Conservation (phyloP, 2,888 invertebrate species). For the Cataglyphis cursor region DNA sequence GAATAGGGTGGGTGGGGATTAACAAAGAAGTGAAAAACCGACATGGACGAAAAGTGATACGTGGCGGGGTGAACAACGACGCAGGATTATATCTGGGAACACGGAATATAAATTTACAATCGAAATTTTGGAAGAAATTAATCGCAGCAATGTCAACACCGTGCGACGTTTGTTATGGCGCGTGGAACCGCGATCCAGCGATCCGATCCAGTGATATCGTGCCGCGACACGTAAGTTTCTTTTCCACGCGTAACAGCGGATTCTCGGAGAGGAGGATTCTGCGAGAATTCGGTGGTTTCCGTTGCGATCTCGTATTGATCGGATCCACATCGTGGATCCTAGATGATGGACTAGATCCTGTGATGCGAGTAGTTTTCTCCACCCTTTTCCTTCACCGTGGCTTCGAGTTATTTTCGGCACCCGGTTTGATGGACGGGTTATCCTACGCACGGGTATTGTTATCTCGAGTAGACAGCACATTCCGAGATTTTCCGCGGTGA, state of each 20-base stretch:
- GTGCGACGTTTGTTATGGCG: constrained; percentile 52
- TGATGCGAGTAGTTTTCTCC: neutral
- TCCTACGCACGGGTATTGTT: neutral
- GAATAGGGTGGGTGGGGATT: neutral
- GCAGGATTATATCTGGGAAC: neutral
- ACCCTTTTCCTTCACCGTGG: neutral
- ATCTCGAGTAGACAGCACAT: constrained; percentile 20
- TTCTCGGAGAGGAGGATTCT: neutral
- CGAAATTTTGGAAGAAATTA: constrained; percentile 44
- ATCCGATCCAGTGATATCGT: constrained; percentile 57
- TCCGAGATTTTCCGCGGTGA: constrained; percentile 31
- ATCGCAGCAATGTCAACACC: constrained; percentile 71
- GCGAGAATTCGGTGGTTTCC: constrained; percentile 13
- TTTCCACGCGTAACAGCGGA: neutral
- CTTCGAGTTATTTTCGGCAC: constrained; percentile 37
- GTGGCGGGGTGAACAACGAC: neutral
- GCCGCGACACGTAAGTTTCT: constrained; percentile 48
- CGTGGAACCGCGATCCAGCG: constrained; percentile 57
- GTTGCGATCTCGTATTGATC: constrained; percentile 43
- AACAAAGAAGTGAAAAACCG: neutral
- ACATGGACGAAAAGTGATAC: constrained; percentile 30
- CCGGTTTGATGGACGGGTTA: constrained; percentile 24
- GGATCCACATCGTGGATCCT: constrained; percentile 37
- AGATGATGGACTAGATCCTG: constrained; percentile 14
- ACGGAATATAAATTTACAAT: neutral